phyloP scores from a whole-genome alignment of 2,113 vertebrate species.

The Larimichthys crocea region DNA sequence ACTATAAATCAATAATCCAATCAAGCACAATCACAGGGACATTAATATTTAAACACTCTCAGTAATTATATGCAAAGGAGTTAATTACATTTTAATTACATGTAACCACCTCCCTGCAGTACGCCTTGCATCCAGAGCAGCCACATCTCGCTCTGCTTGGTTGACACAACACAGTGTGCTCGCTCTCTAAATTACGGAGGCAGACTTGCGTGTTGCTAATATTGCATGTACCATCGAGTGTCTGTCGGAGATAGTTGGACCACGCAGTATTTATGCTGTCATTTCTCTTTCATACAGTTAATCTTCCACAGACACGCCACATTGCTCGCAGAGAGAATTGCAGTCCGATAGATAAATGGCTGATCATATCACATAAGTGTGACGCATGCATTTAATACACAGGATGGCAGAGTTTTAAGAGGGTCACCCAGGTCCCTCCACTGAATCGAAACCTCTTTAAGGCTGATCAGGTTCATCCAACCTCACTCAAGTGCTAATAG shows the following conservation, averaged over 20 bases:
- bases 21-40: constrained; percentile 20
- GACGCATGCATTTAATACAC: neutral
- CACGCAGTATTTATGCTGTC: neutral
- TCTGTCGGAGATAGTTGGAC: neutral
- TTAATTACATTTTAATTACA: constrained; percentile 59
- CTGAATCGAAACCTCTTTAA: neutral
- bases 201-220: constrained; percentile 11
- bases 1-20: constrained; percentile 52
- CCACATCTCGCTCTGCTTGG: constrained; percentile 9
- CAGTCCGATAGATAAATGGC: constrained; percentile 3
- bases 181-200: constrained; percentile 1
- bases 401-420: constrained; percentile 17
- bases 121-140: constrained; percentile 20
- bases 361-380: constrained; percentile 9
- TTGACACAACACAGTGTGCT: neutral
- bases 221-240: neutral
- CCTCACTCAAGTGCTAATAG: constrained; percentile 4
- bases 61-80: constrained; percentile 39
- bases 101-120: constrained; percentile 32
- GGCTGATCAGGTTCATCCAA: constrained; percentile 28
- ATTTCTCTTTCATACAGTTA: constrained; percentile 16
- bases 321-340: neutral
- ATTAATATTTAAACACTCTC: constrained; percentile 47
- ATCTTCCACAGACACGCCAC: constrained; percentile 5
- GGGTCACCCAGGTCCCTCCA: neutral